Base-by-base conservation (phyloP, 2,888 invertebrate species). In the Eupithecia inturbata region DNA sequence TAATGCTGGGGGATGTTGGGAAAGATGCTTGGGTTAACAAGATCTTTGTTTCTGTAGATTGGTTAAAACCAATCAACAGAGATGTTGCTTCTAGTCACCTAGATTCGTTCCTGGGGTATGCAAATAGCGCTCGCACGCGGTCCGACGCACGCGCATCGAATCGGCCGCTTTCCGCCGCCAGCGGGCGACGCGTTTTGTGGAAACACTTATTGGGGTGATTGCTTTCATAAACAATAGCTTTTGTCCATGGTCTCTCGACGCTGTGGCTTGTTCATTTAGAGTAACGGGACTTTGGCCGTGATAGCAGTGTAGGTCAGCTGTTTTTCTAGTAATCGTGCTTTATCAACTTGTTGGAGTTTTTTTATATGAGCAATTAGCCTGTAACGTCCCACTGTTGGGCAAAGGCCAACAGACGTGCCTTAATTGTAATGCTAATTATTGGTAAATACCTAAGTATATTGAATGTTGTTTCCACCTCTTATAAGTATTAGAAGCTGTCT, bases 181-280 rank as follows among this genome's bases (percentile, higher is more conserved):
- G 87, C 84, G 86, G 85, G 87, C 85, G 85, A 86, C 85, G 88
- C 89, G 89, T 85, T 93, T 92, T 92, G 94, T 93, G 92, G 93
- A 94, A 93, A 93, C 92, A 89, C 90, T 93, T 94, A 94, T 94
- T 93, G 91, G 93, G 92, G 93, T 94, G 93, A 94, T 93, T 94
- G 94, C 92, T 91, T 93, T 90, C 92, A 93, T 93, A 92, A 93
- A 94, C 93, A 94, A 93, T 93, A 90, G 89, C 91, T 92, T 92
- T 93, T 93, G 92, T 93, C 89, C 89, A 87, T 82, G 83, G 84
- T 85, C 91, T 88, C 92, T 89, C 87, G 91, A 89, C 89, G 89
- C 84, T 83, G 83, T 64, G 39, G 64, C 49, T 69, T 10, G 62
- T 36, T 41, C 64, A 82, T 91, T 91, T 87, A 88, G 86, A 85